Percentiles rank a stretch among this genome's conserved stretches.
Conservation (phyloP, 2,888 invertebrate genomes). For the Nemotelus pantherinus region DNA sequence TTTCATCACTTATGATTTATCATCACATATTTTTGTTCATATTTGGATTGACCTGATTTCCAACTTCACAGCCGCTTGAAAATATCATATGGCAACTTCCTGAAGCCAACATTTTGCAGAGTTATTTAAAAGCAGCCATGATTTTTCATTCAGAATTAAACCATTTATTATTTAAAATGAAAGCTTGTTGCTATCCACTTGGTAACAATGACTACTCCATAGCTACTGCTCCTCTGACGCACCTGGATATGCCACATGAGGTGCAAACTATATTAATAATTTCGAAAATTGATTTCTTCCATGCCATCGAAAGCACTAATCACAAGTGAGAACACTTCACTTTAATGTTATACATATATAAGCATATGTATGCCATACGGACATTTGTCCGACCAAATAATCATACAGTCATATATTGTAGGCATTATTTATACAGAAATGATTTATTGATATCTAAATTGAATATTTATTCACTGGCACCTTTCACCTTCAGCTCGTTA, state of each 20-base stretch:
- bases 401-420: neutral
- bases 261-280: neutral
- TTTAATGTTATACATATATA: neutral
- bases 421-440: slow-evolving; percentile 16
- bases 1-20: too few relatives aligned
- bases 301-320: neutral
- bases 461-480: slow-evolving; percentile 41
- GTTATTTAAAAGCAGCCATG: too few relatives aligned
- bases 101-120: too few relatives aligned
- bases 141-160: too few relatives aligned
- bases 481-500: slow-evolving; percentile 43
- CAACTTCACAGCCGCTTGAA: too few relatives aligned
- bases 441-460: slow-evolving; percentile 41
- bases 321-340: neutral
- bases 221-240: neutral
- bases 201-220: too few relatives aligned
- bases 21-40: too few relatives aligned
- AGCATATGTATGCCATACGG: neutral
- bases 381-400: neutral
- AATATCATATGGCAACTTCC: too few relatives aligned
- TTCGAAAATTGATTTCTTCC: neutral
- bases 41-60: too few relatives aligned
- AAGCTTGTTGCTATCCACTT: too few relatives aligned
- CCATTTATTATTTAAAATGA: too few relatives aligned
- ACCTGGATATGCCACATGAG: neutral